These are phyloP conservation scores for Podilymbus podiceps DNA, from an alignment of 2,113 vertebrate genomes.

Conservation along the genomic window DNA sequence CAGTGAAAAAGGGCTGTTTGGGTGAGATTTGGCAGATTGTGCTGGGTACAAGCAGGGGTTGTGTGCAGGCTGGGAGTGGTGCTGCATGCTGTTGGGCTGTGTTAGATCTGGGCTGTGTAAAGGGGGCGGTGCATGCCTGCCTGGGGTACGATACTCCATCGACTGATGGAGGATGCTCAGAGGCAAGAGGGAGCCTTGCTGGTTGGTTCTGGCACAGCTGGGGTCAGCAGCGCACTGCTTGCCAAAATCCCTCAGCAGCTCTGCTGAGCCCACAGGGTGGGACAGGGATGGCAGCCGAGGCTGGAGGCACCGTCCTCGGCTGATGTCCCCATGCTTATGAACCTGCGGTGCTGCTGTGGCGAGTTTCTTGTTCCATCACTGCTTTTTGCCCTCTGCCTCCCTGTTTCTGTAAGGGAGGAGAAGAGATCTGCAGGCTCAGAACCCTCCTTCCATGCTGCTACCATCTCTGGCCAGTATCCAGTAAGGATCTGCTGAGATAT, in stretches of 20 bases:
- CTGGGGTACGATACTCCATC: fast-evolving
- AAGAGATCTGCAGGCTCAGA: neutral
- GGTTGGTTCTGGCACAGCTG: neutral
- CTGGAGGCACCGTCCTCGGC: neutral
- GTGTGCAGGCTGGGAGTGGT: fast-evolving
- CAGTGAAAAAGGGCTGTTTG: neutral
- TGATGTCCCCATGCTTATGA: neutral
- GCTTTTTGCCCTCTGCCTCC: neutral
- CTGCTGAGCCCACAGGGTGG: fast-evolving
- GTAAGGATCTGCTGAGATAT: neutral
- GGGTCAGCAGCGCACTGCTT: neutral
- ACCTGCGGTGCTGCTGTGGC: fast-evolving
- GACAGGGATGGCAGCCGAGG: neutral
- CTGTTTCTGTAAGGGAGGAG: neutral
- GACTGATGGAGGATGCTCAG: neutral
- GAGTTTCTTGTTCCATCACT: neutral
- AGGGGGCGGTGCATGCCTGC: neutral
- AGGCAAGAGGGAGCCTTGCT: neutral
- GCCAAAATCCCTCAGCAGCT: neutral
- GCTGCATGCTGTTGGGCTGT: fast-evolving
- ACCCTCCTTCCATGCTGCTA: neutral
- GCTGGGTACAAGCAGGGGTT: neutral
- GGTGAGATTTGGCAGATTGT: neutral
- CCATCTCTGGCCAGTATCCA: neutral
- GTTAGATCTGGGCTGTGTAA: neutral